phyloP scores from a whole-genome alignment of 2,113 vertebrate species.

The Chrysemys picta region DNA sequence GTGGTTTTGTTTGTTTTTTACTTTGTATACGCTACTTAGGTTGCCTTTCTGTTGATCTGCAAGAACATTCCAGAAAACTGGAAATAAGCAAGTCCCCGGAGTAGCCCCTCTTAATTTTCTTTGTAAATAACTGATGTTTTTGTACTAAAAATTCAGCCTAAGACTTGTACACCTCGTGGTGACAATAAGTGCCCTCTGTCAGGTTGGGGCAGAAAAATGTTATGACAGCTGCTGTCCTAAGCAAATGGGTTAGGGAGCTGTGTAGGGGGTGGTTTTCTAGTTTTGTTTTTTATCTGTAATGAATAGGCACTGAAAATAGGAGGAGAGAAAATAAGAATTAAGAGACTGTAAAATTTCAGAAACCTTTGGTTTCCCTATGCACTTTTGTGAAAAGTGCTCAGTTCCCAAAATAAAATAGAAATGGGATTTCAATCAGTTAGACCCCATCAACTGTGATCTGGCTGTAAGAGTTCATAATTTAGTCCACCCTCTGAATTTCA shows the following conservation, averaged over 20 bases:
- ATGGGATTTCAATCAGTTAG: conserved; percentile 14
- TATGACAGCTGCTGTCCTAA: conserved; percentile 63
- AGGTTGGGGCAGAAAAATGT: conserved; percentile 49
- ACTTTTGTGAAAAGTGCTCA: conserved; percentile 27
- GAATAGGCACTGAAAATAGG: conserved; percentile 47
- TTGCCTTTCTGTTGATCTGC: not conserved
- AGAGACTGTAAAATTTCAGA: conserved; percentile 57
- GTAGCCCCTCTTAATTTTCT: not conserved
- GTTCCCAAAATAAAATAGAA: not conserved
- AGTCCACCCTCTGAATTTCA: conserved; percentile 14
- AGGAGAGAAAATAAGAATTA: conserved; percentile 39
- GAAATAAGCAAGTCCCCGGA: not conserved
- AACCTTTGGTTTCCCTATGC: conserved; percentile 42
- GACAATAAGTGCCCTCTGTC: conserved; percentile 18
- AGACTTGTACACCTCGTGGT: not conserved
- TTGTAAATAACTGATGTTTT: conserved; percentile 18
- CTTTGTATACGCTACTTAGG: not conserved
- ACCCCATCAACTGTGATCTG: not conserved
- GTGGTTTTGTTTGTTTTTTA: not conserved
- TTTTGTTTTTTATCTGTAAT: conserved; percentile 50
- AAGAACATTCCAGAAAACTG: not conserved
- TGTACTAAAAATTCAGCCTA: conserved; percentile 35
- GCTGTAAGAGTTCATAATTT: not conserved
- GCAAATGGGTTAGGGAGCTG: not conserved
- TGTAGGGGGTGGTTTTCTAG: not conserved